Percentiles rank a stretch among this genome's conserved stretches.
Conservation (phyloP, 2,888 invertebrate species). For the Parelbella ahira region DNA sequence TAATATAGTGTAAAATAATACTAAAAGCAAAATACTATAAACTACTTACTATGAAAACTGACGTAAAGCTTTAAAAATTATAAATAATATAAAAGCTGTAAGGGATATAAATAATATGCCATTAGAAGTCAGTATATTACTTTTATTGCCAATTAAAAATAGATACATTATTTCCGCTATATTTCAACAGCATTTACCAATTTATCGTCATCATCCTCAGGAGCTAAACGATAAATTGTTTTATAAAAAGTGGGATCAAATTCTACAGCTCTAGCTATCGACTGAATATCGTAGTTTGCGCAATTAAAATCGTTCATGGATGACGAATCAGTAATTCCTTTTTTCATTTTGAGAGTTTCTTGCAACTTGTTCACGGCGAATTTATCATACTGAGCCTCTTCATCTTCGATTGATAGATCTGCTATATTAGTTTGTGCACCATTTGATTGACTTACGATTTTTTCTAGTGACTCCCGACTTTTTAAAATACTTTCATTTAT, state of each 20-base stretch:
- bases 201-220: conserved; percentile 46
- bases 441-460: conserved; percentile 52
- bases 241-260: conserved; percentile 40
- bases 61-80: conserved; percentile 4
- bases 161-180: background rate
- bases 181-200: conserved; percentile 49
- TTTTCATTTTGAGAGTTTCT: conserved; percentile 49
- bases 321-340: conserved; percentile 60
- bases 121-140: background rate
- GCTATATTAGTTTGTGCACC: conserved; percentile 37
- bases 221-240: conserved; percentile 56
- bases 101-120: conserved; percentile 2
- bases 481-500: conserved; percentile 42
- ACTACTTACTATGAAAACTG: conserved; percentile 27
- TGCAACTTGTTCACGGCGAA: conserved; percentile 64
- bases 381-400: conserved; percentile 51
- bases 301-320: conserved; percentile 51
- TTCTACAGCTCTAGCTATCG: conserved; percentile 31
- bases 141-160: background rate
- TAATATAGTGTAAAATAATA: too few relatives aligned
- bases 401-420: conserved; percentile 43
- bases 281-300: conserved; percentile 35
- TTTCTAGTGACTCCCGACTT: conserved; percentile 46
- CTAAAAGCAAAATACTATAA: conserved; percentile 22
- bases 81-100: background rate